Conservation (phyloP, 2,888 invertebrate genomes). For the Andrena haemorrhoa region DNA sequence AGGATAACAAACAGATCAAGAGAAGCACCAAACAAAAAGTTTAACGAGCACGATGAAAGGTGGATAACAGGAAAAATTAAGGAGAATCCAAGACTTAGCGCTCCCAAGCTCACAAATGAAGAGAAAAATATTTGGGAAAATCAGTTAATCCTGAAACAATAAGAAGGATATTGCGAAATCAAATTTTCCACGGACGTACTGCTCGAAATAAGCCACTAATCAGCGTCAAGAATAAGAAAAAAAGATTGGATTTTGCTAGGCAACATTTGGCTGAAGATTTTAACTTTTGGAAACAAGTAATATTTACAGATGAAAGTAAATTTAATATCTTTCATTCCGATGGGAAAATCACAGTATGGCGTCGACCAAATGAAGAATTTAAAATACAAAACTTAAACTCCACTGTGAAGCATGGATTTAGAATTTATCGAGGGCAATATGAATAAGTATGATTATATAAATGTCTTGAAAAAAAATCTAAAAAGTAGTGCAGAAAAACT, state of each 20-base stretch:
- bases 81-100: neutral
- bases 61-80: neutral
- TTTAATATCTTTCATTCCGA: too few species aligned
- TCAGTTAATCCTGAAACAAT: neutral
- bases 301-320: too few species aligned
- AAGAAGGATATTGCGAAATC: too few species aligned
- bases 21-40: neutral
- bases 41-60: too few species aligned
- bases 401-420: neutral
- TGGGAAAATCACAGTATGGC: neutral
- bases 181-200: too few species aligned
- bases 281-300: too few species aligned
- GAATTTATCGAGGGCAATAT: neutral
- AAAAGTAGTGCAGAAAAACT: neutral
- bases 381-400: neutral
- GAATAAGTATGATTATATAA: conserved; percentile 5
- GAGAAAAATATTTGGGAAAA: conserved; percentile 9
- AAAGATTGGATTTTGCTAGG: too few species aligned
- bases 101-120: neutral
- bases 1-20: conserved; percentile 7
- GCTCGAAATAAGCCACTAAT: too few species aligned
- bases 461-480: conserved; percentile 27
- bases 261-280: too few species aligned
- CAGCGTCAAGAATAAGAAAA: too few species aligned
- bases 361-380: neutral